Evolutionary conservation across 2,113 vertebrate species (phyloP).

Genomic region (Pterocles burchelli): DNA sequence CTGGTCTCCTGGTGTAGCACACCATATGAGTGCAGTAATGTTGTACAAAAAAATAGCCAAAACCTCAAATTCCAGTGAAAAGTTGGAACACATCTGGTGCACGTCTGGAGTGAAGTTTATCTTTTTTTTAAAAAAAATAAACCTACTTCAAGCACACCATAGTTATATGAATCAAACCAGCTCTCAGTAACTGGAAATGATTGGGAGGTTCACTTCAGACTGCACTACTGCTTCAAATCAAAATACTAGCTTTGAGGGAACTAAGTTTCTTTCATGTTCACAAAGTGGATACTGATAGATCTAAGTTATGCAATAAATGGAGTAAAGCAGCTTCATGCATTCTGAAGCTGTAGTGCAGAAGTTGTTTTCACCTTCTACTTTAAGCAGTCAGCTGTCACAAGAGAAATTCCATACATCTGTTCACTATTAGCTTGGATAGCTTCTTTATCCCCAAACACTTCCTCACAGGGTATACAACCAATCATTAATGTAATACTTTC

Average conservation of each 20-base stretch:
- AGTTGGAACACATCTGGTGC: background rate
- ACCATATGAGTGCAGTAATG: background rate
- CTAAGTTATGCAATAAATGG: background rate
- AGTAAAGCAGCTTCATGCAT: background rate
- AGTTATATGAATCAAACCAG: background rate
- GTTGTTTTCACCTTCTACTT: background rate
- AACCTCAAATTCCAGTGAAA: background rate
- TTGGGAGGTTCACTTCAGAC: background rate
- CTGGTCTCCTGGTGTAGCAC: background rate
- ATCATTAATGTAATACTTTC: background rate
- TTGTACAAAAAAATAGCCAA: background rate
- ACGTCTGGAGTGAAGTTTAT: background rate
- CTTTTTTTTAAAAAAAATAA: background rate
- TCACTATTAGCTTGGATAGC: constrained; percentile 4
- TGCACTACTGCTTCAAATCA: background rate
- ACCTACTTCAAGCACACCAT: background rate
- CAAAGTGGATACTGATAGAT: background rate
- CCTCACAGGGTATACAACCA: background rate
- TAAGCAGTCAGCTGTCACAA: background rate
- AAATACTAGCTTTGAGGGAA: background rate
- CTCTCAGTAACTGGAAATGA: background rate
- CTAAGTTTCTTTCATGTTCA: background rate
- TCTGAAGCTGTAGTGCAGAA: background rate
- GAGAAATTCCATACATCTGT: background rate
- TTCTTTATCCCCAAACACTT: constrained; percentile 8